These are phyloP conservation scores for Aleiodes testaceus DNA, from an alignment of 2,888 invertebrate genomes.

Conservation along the genomic window DNA sequence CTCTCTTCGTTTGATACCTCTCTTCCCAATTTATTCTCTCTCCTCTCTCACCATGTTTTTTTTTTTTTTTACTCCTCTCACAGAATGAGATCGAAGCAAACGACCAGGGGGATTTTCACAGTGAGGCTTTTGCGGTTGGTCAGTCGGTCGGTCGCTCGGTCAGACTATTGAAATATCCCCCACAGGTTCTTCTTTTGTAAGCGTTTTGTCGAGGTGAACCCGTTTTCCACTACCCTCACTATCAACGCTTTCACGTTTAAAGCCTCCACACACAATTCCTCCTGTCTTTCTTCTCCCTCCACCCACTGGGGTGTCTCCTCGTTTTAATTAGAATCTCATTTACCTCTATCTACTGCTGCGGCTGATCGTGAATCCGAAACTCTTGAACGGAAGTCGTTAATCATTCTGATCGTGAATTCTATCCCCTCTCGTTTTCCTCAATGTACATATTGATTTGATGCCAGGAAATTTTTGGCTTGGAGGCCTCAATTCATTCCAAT, in stretches of 20 bases:
- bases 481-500: slow-evolving; percentile 24
- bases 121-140: slow-evolving; percentile 39
- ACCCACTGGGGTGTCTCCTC: slow-evolving; percentile 37
- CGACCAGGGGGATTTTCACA: slow-evolving; percentile 22
- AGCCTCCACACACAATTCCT: slow-evolving; percentile 28
- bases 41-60: slow-evolving; percentile 7
- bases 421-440: slow-evolving; percentile 20
- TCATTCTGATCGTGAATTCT: slow-evolving; percentile 34
- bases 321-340: slow-evolving; percentile 60
- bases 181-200: slow-evolving; percentile 37
- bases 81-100: slow-evolving; percentile 7
- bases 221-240: slow-evolving; percentile 30
- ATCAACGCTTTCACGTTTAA: slow-evolving; percentile 30
- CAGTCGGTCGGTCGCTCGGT: slow-evolving; percentile 32
- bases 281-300: slow-evolving; percentile 31
- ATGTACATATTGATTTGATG: slow-evolving; percentile 34
- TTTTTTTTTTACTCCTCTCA: slow-evolving; percentile 19
- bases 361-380: slow-evolving; percentile 41
- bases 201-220: slow-evolving; percentile 32
- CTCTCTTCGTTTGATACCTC: slow-evolving; percentile 4
- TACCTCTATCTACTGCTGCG: slow-evolving; percentile 34
- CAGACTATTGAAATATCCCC: slow-evolving; percentile 39
- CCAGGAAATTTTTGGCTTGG: slow-evolving; percentile 26
- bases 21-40: slow-evolving; percentile 18
- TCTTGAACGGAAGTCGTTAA: slow-evolving; percentile 43